Evolutionary conservation across 92 coral and sea anemone species (phyloP).

Genomic region (Epizoanthus scotinus): DNA sequence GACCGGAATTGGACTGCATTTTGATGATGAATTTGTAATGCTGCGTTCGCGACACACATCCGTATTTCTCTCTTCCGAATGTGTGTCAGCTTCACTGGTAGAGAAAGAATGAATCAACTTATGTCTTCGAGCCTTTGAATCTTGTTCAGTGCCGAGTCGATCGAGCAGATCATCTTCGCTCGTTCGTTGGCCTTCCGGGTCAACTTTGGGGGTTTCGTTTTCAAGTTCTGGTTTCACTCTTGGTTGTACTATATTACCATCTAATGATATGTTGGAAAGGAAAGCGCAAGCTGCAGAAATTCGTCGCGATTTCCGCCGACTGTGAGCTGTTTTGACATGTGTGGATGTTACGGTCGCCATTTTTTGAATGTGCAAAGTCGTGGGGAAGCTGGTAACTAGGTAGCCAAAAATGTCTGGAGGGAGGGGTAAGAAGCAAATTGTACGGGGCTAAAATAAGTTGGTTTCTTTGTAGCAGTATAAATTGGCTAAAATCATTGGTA

Average conservation of each 20-base stretch:
- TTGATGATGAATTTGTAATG: conserved; percentile 2
- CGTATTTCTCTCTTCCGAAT: conserved; percentile 17
- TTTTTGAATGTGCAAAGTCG: conserved; percentile 13
- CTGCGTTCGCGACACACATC: conserved; percentile 7
- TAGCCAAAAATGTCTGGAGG: not conserved
- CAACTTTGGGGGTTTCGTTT: conserved; percentile 11
- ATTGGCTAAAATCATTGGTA: too few species aligned
- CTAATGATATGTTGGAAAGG: conserved; percentile 91
- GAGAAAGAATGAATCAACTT: conserved; percentile 82
- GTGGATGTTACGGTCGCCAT: conserved; percentile 90
- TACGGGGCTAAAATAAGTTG: too few species aligned
- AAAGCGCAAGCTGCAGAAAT: conserved; percentile 87
- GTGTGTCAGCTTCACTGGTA: conserved; percentile 59
- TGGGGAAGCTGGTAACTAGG: too few species aligned
- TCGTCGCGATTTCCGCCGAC: conserved; percentile 83
- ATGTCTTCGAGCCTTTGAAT: conserved; percentile 38
- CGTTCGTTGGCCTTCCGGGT: conserved; percentile 25
- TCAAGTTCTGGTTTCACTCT: conserved; percentile 26
- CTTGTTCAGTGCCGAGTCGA: not conserved
- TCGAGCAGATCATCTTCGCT: conserved; percentile 40
- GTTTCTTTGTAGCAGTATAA: too few species aligned
- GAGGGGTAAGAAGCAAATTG: conserved; percentile 2
- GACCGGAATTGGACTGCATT: conserved; percentile 12
- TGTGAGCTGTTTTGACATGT: conserved; percentile 64
- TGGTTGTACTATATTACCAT: conserved; percentile 71